phyloP scores from a whole-genome alignment of 35 echinoderm and acorn worm species.

The Acanthaster planci region DNA sequence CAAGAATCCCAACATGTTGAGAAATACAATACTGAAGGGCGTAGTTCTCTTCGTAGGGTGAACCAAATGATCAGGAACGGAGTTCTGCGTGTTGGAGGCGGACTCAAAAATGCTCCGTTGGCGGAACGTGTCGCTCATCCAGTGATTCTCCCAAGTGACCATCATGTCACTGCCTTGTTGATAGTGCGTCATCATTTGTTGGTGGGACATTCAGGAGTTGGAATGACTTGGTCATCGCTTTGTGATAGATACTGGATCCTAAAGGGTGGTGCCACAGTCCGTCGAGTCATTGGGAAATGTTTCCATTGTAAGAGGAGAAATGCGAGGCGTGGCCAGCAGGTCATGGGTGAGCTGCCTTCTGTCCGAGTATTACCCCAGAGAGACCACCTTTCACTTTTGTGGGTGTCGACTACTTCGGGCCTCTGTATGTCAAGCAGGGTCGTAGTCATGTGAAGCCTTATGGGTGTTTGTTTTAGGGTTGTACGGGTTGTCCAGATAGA shows the following conservation, averaged over 20 bases:
- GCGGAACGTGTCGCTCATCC: neutral
- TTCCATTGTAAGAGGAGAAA: conserved; percentile 47
- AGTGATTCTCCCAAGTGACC: conserved; percentile 44
- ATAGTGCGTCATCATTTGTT: conserved; percentile 42
- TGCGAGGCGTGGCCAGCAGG: conserved; percentile 34
- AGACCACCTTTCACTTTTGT: conserved; percentile 43
- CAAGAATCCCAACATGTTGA: neutral
- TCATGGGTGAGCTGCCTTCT: conserved; percentile 41
- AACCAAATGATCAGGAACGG: neutral
- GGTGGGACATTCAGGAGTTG: conserved; percentile 65
- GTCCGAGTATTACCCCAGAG: conserved; percentile 39
- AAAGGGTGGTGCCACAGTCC: conserved; percentile 50
- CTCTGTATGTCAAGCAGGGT: conserved; percentile 51
- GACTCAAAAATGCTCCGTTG: conserved; percentile 16
- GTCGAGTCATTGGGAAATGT: conserved; percentile 61
- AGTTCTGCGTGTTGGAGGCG: conserved; percentile 25
- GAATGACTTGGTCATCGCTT: conserved; percentile 41
- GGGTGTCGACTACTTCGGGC: conserved; percentile 52
- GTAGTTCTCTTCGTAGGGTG: neutral
- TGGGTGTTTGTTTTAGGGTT: conserved; percentile 56
- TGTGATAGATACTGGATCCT: conserved; percentile 59
- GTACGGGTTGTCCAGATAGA: conserved; percentile 57
- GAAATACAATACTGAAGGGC: neutral
- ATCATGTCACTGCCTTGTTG: conserved; percentile 47
- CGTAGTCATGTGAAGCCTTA: conserved; percentile 45